Evolutionary conservation across 2,888 invertebrate genomes (phyloP), one percentile per base, ranked within the genome.

Genomic region (Syritta pipiens): DNA sequence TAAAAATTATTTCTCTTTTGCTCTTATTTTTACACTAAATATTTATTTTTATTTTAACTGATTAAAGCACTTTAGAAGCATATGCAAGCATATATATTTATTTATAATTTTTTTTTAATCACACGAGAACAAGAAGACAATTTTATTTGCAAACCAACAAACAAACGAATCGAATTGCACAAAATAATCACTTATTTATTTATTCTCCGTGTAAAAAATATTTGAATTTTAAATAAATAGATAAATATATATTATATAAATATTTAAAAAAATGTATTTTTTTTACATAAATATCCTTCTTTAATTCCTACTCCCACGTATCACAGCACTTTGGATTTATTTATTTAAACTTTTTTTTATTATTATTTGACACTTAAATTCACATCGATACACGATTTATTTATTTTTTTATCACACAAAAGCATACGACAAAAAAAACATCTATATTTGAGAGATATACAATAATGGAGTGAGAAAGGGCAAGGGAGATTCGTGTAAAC

Each of bases 311-410:
- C 32, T 44, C n/a, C 62, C 28, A 60, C 44, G 75, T 76, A 76
- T 76, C 76, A 76, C 76, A 76, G 76, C 69, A 76, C 69, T 63
- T 63, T 46, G 14, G 51, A 59, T 68, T 42, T 40, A 59, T 67
- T 53, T n/a, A 49, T 30, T 51, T 30, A 10, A n/a, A 28, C 7
- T 40, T 30, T 12, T 19, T 42, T 59, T 51, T 12, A 12, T 44
- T 60, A 10, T 26, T 51, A 46, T 65, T 76, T 76, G 69, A 76
- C 69, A 76, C 69, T 63, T 60, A 37, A 51, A 59, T 53, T 69
- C 62, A 69, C 62, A 76, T 63, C 24, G 42, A 69, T 48, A 22
- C 24, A 48, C 10, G 40, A 55, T 60, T 49, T 48, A 26, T 44
- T 32, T 63, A 24, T 22, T 20, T 60, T 59, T 57, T 44, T 59